Base-by-base conservation (phyloP, 2,797 vertebrate species). In the Allobates femoralis region DNA sequence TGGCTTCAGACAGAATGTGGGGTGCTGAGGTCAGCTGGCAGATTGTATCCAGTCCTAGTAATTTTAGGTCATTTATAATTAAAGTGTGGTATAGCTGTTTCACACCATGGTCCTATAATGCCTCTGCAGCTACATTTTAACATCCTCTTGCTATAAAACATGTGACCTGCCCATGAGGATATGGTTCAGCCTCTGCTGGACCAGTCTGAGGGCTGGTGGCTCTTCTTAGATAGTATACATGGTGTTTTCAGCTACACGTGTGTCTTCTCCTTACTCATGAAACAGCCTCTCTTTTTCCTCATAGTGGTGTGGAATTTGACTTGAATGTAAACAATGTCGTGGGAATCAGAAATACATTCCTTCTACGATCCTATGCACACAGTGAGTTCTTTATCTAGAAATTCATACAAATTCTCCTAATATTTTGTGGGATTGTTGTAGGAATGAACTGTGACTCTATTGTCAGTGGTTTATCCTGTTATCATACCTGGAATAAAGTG, bases 291-390 rank as follows among this genome's bases (percentile, higher is more conserved):
- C 7, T 83, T 85, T 90, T 81, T 84, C 79, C 62, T 79, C 32
- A 19, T 83, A 99, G 98, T 91, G 93, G 95, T 90, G 93, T 98
- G 92, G 97, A 99, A 93, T 99, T 98, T 90, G 98, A 99, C 94
- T 96, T 99, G 94, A 99, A 99, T 93, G 93, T 99, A 92, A 99
- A 99, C 95, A 99, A 98, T 95, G 93, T 95, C 77, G 96, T 98
- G 88, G 97, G 98, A 91, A 99, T 99, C 95, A 96, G 98, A 93
- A 99, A 99, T 92, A 99, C 98, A 89, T 99, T 99, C 93, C 96
- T 99, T 90, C 94, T 99, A 84, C 96, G 95, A 94, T 95, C 94
- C 90, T 99, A 99, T 88, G 97, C 97, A 90, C 94, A 95, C 88
- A 94, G 98, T 99, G 95, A 94, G 96, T 95, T 85, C 51, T 10